Evolutionary conservation across 1,140 invertebrate genomes (phyloP).

Genomic region (Muscidifurax raptorellus): DNA sequence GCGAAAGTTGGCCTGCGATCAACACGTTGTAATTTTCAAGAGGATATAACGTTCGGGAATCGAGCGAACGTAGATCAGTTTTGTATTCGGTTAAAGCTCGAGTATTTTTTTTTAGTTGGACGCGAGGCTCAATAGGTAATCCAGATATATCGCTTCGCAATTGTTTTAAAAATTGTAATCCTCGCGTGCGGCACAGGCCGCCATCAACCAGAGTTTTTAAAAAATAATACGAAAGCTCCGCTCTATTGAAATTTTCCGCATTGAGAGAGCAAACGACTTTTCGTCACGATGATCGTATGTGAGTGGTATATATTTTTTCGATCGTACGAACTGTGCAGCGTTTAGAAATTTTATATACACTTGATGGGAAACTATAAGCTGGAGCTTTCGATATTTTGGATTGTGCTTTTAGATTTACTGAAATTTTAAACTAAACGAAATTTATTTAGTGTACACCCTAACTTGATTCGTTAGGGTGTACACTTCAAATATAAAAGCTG

Average conservation of each 20-base stretch:
- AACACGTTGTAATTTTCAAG: constrained; percentile 47
- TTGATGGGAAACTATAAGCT: too few species aligned
- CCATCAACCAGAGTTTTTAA: background rate
- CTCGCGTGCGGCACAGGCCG: background rate
- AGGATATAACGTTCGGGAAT: constrained; percentile 35
- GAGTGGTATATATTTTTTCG: background rate
- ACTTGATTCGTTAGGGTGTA: too few species aligned
- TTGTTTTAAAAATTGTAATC: constrained; percentile 44
- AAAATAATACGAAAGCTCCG: background rate
- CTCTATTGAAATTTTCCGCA: background rate
- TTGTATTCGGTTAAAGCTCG: background rate
- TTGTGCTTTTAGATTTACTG: too few species aligned
- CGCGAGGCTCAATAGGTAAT: constrained; percentile 45
- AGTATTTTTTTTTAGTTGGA: constrained; percentile 6
- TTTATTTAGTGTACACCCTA: too few species aligned
- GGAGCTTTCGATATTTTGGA: background rate
- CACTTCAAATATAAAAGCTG: too few species aligned
- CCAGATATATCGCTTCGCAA: constrained; percentile 43
- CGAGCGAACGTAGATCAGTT: background rate
- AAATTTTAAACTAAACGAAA: too few species aligned
- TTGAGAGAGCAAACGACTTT: background rate
- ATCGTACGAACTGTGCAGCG: background rate
- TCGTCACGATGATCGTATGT: background rate
- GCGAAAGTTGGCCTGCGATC: constrained; percentile 24
- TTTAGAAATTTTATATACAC: background rate